Evolutionary conservation across 2,888 invertebrate genomes (phyloP).

Genomic region (Lottia gigantea): DNA sequence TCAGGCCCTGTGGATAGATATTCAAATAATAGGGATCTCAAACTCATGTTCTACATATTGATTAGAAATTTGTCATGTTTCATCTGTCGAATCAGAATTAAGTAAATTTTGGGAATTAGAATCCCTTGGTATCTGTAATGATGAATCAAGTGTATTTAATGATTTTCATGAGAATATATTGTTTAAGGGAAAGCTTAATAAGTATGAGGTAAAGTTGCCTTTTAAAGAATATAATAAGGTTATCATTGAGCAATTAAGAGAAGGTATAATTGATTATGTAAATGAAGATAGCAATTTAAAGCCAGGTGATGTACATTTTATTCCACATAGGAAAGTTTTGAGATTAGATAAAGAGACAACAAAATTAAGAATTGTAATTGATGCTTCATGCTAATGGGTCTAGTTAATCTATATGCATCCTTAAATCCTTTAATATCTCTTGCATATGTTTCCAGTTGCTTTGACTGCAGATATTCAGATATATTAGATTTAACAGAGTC

Average conservation of each 20-base stretch:
- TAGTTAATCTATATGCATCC: neutral
- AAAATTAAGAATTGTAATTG: neutral
- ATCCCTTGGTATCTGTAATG: neutral
- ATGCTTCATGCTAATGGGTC: neutral
- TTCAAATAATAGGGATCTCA: neutral
- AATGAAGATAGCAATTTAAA: neutral
- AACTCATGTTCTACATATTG: neutral
- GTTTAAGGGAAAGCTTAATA: neutral
- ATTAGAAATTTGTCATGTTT: neutral
- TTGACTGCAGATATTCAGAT: neutral
- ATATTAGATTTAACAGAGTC: neutral
- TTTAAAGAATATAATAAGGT: slow-evolving; percentile 7
- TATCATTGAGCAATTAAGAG: neutral
- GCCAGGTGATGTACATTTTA: neutral
- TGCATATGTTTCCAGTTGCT: neutral
- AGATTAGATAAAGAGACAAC: neutral
- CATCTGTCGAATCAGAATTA: neutral
- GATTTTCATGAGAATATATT: neutral
- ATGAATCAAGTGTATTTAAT: neutral
- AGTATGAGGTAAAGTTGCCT: no score
- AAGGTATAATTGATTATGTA: neutral
- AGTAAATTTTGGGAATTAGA: neutral
- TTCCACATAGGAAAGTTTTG: neutral
- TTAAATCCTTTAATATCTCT: slow-evolving; percentile 6
- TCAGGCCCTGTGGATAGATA: neutral